Base-by-base conservation (phyloP, 2,797 vertebrate genomes). In the Alfaro cultratus region DNA sequence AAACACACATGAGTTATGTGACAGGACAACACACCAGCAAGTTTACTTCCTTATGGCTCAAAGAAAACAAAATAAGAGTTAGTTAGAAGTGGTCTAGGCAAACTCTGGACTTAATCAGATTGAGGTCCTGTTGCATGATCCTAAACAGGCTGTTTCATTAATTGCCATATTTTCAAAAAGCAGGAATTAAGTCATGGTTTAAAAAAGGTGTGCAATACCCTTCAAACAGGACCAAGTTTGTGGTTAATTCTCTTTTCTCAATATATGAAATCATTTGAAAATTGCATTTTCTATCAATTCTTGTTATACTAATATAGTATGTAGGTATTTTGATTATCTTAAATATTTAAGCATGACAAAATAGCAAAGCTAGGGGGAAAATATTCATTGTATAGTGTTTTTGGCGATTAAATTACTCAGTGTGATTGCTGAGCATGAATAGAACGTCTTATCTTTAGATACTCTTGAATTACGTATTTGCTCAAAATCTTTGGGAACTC, bases 401-500 rank as follows among this genome's bases (percentile, higher is more conserved):
- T 74, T 60, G 5, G 11, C 0, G 41, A 12, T 43, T 39, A 18
- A n/a, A 29, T 49, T 39, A 7, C 72, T 75, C 12, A 23, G 36
- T 73, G 8, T 21, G 26, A 15, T 2, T 4, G 34, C 0, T 77
- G 55, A 83, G 41, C 18, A 18, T 12, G 5, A 81, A 76, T 45
- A 80, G 3, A 81, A 36, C 11, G 26, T 39, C 49, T 45, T 72
- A 41, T 57, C 49, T 39, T 23, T 70, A 45, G 70, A 76, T 47
- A 85, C 7, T 11, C 60, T 57, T 60, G 16, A 74, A 41, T 80
- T 77, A 18, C 71, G 29, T 79, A 62, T 55, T 78, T 29, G 62
- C 79, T 73, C 77, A 62, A 46, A 74, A 31, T 36, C 34, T 29
- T 77, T 53, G 41, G 85, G 89, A 88, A 85, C 78, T 84, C 91